Conservation (phyloP, 2,113 vertebrate species). For the Ceratotherium simum region DNA sequence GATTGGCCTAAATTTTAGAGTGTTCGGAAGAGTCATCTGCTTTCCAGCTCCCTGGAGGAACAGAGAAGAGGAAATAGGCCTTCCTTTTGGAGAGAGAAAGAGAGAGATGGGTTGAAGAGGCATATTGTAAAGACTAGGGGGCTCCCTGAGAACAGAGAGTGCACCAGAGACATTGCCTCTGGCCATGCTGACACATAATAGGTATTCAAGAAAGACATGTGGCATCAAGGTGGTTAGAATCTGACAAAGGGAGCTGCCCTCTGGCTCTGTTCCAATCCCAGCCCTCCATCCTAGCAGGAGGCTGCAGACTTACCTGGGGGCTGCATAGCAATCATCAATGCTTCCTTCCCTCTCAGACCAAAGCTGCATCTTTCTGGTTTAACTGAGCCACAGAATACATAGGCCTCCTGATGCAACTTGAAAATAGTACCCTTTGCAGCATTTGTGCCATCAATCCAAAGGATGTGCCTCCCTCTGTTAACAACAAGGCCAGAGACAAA, state of each 20-base stretch:
- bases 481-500: slow-evolving; percentile 83
- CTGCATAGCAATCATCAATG: background rate
- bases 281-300: background rate
- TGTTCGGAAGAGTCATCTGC: background rate
- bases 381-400: slow-evolving; percentile 62
- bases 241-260: background rate
- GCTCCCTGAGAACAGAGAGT: background rate
- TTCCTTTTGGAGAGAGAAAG: background rate
- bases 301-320: background rate
- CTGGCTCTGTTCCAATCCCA: background rate
- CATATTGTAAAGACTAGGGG: background rate
- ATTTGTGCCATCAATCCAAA: slow-evolving; percentile 84
- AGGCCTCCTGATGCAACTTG: slow-evolving; percentile 80
- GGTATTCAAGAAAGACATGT: background rate
- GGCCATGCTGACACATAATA: background rate
- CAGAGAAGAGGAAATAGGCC: background rate
- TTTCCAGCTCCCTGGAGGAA: background rate
- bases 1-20: background rate
- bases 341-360: background rate
- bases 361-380: slow-evolving; percentile 68
- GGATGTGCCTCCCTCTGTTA: slow-evolving; percentile 80
- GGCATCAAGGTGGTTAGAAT: background rate
- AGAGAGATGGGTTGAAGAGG: background rate
- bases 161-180: background rate
- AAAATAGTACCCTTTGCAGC: slow-evolving; percentile 82